These are phyloP conservation scores for Cardiocondyla obscurior DNA, from an alignment of 1,140 invertebrate species.

Conservation along the genomic window DNA sequence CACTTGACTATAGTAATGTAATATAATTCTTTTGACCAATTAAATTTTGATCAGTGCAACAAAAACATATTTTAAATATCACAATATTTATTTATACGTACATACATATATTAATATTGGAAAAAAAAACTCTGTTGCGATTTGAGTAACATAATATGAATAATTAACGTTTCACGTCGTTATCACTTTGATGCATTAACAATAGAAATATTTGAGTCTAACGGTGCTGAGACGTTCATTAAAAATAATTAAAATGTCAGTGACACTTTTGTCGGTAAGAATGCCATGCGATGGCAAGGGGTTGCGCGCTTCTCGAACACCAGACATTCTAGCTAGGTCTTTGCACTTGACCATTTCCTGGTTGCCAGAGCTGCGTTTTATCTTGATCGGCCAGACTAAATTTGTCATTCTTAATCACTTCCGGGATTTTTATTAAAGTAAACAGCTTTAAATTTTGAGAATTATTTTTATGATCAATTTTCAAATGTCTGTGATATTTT, in stretches of 20 bases:
- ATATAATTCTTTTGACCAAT: not conserved
- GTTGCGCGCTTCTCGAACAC: constrained; percentile 68
- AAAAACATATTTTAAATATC: not conserved
- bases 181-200: constrained; percentile 19
- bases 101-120: not conserved
- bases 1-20: not conserved
- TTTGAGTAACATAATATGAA: not conserved
- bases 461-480: not conserved
- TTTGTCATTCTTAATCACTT: constrained; percentile 17
- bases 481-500: not conserved
- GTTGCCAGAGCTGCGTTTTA: constrained; percentile 26
- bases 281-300: constrained; percentile 58
- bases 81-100: not conserved
- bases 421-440: not conserved
- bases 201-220: constrained; percentile 34
- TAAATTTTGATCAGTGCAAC: not conserved
- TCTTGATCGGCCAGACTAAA: not conserved
- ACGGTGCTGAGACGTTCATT: constrained; percentile 65
- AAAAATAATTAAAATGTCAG: constrained; percentile 55
- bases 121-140: not conserved
- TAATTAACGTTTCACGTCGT: not conserved
- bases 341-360: constrained; percentile 79
- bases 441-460: not conserved
- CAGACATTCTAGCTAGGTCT: constrained; percentile 77
- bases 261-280: not conserved